Percentiles rank a stretch among this genome's conserved stretches.
Evolutionary conservation across 2,113 vertebrate species (phyloP).

Genomic region (Paralichthys olivaceus): DNA sequence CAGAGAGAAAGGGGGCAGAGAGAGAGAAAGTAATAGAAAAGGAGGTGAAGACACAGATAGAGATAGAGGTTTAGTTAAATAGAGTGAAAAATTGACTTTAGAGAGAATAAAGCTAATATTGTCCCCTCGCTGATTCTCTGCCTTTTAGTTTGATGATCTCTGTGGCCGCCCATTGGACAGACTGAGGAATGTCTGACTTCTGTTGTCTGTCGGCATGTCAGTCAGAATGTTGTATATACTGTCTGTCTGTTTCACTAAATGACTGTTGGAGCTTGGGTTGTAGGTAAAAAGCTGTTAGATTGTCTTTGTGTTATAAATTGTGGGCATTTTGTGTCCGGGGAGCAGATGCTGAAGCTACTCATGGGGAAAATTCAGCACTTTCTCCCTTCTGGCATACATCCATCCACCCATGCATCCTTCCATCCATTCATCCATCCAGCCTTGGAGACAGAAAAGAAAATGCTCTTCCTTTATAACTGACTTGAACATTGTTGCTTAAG

Average conservation of each 20-base stretch:
- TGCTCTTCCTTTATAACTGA: background rate
- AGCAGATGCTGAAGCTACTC: constrained; percentile 45
- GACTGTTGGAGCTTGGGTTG: constrained; percentile 2
- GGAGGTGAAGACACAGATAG: constrained; percentile 26
- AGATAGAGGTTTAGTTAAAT: constrained; percentile 49
- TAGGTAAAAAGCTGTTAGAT: constrained; percentile 19
- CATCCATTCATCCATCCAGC: constrained; percentile 7
- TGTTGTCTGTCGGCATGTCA: constrained; percentile 5
- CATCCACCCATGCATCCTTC: constrained; percentile 6
- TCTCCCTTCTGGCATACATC: constrained; percentile 14
- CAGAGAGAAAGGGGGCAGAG: constrained; percentile 14
- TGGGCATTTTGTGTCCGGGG: constrained; percentile 16
- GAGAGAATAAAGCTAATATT: constrained; percentile 50
- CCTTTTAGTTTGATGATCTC: constrained; percentile 39
- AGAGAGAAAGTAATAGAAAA: constrained; percentile 40
- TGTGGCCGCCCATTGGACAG: background rate
- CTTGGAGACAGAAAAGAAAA: too few species aligned
- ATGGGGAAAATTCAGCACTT: constrained; percentile 31
- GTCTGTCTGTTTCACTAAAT: constrained; percentile 2
- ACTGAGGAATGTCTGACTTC: background rate
- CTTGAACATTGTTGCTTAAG: background rate
- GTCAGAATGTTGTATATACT: constrained; percentile 3
- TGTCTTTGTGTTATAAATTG: constrained; percentile 1
- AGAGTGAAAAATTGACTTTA: constrained; percentile 54
- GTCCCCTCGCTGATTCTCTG: constrained; percentile 21